These are phyloP conservation scores for Plutella xylostella DNA, from an alignment of 2,888 invertebrate genomes.

Conservation along the genomic window DNA sequence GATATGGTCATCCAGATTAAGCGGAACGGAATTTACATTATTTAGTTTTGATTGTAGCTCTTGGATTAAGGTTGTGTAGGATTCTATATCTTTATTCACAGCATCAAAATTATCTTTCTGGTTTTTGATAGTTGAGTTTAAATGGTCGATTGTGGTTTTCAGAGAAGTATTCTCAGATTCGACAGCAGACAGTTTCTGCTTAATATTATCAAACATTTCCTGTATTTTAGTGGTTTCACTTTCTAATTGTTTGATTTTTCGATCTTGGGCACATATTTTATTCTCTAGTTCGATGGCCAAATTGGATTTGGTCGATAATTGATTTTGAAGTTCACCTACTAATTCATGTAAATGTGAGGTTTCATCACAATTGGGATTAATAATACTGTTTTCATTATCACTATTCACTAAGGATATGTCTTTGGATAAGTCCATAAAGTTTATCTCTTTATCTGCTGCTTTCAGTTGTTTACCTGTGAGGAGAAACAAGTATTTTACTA, in stretches of 20 bases:
- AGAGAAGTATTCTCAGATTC: conserved; percentile 40
- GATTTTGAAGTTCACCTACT: conserved; percentile 28
- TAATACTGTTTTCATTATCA: conserved; percentile 37
- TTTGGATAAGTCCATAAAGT: conserved; percentile 44
- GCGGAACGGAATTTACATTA: conserved; percentile 27
- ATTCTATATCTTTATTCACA: conserved; percentile 35
- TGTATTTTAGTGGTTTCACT: conserved; percentile 32
- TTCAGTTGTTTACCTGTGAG: background rate
- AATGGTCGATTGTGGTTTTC: conserved; percentile 35
- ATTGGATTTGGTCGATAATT: conserved; percentile 33
- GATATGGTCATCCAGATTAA: conserved; percentile 28
- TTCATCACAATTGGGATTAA: conserved; percentile 25
- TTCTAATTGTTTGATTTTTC: conserved; percentile 37
- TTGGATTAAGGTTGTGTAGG: conserved; percentile 38
- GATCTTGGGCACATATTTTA: conserved; percentile 30
- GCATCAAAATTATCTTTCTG: conserved; percentile 35
- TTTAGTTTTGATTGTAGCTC: conserved; percentile 40
- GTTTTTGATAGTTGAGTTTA: conserved; percentile 37
- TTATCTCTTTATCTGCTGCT: conserved; percentile 25
- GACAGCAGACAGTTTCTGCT: conserved; percentile 28
- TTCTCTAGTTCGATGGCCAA: conserved; percentile 36
- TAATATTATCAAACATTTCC: conserved; percentile 27
- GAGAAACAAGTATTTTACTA: background rate
- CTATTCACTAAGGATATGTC: conserved; percentile 44
- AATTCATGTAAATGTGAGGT: conserved; percentile 25